Evolutionary conservation across 2,113 vertebrate species (phyloP), one percentile per base, ranked within the genome.

Genomic region (Fulmarus glacialis): DNA sequence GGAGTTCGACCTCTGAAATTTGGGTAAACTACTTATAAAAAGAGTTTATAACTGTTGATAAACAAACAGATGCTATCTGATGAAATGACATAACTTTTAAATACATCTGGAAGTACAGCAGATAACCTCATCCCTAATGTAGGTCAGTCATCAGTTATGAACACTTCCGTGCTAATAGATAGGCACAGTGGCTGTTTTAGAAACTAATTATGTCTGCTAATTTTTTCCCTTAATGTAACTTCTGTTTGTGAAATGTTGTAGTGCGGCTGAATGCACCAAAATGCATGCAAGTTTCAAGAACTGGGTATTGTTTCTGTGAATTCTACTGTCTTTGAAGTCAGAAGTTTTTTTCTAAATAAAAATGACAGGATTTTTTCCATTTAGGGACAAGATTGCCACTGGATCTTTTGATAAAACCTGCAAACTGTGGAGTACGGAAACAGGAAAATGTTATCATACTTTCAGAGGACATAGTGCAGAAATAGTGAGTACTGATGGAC

Each of bases 321-420:
- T 53, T 83, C 48, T 93, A 10, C 30, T 82, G 18, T 48, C 34
- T 84, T 38, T 43, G 38, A 67, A 66, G 30, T 43, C 40, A 83
- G 45, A 87, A 27, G 9, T 11, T 19, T 77, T 66, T 73, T 90
- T 36, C 60, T 50, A 40, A 50, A 71, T n/a, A 36, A 90, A 89
- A 91, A n/a, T 43, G 13, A 52, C 8, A 47, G 4, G 15, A 23
- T 53, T 85, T 86, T 92, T 96, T 96, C 29, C 42, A 67, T 98
- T 90, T 96, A 99, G 99, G 79, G 99, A 99, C 98, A 99, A 99
- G 98, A 99, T 99, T 97, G 99, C 99, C 93, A 99, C 99, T 5
- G 99, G 99, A 79, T 99, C 99, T 58, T 99, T 99, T 87, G 99
- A 99, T 94, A 99, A 99, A 96, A 99, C 99, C 67, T 99, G 99